Conservation (phyloP, 2,113 vertebrate species). For the Setophaga kirtlandii region DNA sequence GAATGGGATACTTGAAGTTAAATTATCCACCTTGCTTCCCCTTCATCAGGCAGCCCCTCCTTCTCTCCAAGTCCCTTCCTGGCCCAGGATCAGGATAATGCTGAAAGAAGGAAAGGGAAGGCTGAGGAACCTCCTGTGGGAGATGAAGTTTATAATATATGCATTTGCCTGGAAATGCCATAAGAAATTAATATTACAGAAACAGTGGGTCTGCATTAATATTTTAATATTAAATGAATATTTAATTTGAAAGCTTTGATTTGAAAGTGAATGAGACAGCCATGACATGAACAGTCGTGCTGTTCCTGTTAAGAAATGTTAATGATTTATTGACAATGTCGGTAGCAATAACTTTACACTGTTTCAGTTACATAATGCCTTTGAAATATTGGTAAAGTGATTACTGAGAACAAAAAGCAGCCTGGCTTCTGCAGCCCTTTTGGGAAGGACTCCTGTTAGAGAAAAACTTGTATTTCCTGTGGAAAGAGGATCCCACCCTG, state of each 20-base stretch:
- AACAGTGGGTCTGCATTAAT: slow-evolving; percentile 77
- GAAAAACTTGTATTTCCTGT: not conserved
- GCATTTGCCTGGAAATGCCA: slow-evolving; percentile 79
- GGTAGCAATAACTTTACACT: slow-evolving; percentile 63
- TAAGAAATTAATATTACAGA: slow-evolving; percentile 84
- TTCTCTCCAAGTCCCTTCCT: not conserved
- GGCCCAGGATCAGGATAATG: not conserved
- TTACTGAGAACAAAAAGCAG: slow-evolving; percentile 53
- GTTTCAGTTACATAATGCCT: slow-evolving; percentile 62
- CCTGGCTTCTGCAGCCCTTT: slow-evolving; percentile 10
- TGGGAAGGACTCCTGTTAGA: not conserved
- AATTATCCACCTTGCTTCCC: slow-evolving; percentile 44
- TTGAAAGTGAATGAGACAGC: slow-evolving; percentile 74
- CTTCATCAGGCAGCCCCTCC: not conserved
- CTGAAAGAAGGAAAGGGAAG: slow-evolving; percentile 18
- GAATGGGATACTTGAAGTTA: slow-evolving; percentile 6
- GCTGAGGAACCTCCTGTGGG: slow-evolving; percentile 56
- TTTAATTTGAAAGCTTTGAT: slow-evolving; percentile 79
- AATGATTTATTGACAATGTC: slow-evolving; percentile 71
- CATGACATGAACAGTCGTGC: slow-evolving; percentile 63
- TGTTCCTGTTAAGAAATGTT: slow-evolving; percentile 67
- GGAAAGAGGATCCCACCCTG: not conserved
- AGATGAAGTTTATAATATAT: slow-evolving; percentile 70
- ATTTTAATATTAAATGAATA: slow-evolving; percentile 82
- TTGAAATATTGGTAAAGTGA: slow-evolving; percentile 61